Evolutionary conservation across 2,797 vertebrate genomes (phyloP), one percentile per base, ranked within the genome.

Genomic region (Zalophus californianus): DNA sequence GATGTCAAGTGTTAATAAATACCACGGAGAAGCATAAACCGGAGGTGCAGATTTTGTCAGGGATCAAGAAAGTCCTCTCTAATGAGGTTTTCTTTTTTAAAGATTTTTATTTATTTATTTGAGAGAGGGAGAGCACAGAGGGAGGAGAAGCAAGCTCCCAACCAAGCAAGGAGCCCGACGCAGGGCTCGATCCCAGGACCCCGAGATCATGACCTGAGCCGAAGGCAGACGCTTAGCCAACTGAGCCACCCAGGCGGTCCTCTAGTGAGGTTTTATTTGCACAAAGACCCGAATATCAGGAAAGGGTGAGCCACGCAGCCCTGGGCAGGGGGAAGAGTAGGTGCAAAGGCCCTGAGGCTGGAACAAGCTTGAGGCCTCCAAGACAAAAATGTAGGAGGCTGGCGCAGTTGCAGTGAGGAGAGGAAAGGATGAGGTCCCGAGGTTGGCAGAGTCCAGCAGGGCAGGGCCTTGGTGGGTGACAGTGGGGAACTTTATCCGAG

Each of bases 351-450:
- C 85, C 58, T 62, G 44, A 84, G 86, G 86, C 56, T 21, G 29
- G 29, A n/a, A 16, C 56, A 79, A 14, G 80, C 62, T 48, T 20
- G 25, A 5, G 35, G 18, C 27, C 21, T 66, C 41, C 50, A 25
- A 18, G 60, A 12, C 35, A 9, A 4, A 27, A 27, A 14, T 27
- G 11, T 50, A 38, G 27, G n/a, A 29, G 7, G 23, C 79, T 23
- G 0, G 10, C 0, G 0, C 2, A 16, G 29, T 27, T n/a, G 11
- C 23, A 14, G 23, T 1, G 2, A 16, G 27, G 52, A 0, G 3
- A 21, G 27, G 41, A 23, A 5, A 73, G 15, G 16, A 2, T 14
- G 12, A 48, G 62, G 41, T 2, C 38, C 14, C 0, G 0, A n/a
- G 38, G 27, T 20, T 35, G 58, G 29, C 4, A 0, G 29, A 52